phyloP scores from a whole-genome alignment of 35 echinoderm and acorn worm genomes.

The Ophioderma brevispina region DNA sequence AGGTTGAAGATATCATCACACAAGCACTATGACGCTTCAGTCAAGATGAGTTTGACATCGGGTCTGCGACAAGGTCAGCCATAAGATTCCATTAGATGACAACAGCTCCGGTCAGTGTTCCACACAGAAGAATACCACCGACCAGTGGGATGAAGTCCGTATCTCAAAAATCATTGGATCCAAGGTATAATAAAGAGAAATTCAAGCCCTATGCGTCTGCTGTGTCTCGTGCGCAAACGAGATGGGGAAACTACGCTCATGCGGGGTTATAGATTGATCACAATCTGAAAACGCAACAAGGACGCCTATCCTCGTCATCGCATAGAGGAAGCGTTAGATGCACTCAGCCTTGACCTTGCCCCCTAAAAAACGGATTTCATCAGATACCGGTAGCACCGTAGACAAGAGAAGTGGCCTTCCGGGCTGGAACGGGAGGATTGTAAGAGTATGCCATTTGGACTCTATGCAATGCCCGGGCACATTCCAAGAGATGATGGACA shows the following conservation, averaged over 20 bases:
- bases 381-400: constrained; percentile 39
- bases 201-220: constrained; percentile 29
- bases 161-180: background rate
- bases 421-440: constrained; percentile 45
- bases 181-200: constrained; percentile 12
- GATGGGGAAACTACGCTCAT: constrained; percentile 29
- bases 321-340: constrained; percentile 48
- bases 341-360: constrained; percentile 59
- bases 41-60: constrained; percentile 15
- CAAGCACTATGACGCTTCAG: background rate
- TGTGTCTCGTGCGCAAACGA: constrained; percentile 21
- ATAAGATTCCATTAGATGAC: constrained; percentile 12
- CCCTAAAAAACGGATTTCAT: constrained; percentile 56
- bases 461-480: constrained; percentile 62
- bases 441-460: constrained; percentile 70
- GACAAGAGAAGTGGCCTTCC: constrained; percentile 62
- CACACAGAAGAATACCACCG: constrained; percentile 13
- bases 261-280: constrained; percentile 18
- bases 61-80: background rate
- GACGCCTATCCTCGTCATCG: constrained; percentile 67
- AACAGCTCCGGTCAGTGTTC: constrained; percentile 19
- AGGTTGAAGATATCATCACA: background rate
- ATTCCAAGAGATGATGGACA: constrained; percentile 75
- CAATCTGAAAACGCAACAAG: constrained; percentile 63
- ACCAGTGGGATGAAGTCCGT: constrained; percentile 6